Evolutionary conservation across 2,797 vertebrate species (phyloP).

Genomic region (Rhabdophis nuchalis): DNA sequence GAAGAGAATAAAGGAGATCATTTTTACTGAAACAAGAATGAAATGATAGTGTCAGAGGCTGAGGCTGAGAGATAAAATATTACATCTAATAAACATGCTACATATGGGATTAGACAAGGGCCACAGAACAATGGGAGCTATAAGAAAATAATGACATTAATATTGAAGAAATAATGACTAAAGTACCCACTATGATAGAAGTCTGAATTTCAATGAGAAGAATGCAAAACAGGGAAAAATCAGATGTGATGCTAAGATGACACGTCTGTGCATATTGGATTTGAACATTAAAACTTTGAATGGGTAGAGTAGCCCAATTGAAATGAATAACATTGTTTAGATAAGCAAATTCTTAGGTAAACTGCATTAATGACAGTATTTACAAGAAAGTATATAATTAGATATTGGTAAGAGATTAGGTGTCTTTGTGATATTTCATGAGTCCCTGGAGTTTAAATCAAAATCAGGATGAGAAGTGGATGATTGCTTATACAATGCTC

Average conservation of each 20-base stretch:
- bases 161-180: constrained; percentile 65
- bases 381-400: neutral
- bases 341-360: neutral
- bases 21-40: constrained; percentile 97
- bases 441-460: neutral
- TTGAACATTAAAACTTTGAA: constrained; percentile 22
- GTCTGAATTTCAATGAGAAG: constrained; percentile 53
- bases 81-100: constrained; percentile 91
- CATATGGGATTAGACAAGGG: constrained; percentile 83
- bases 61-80: constrained; percentile 94
- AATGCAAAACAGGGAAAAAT: constrained; percentile 35
- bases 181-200: constrained; percentile 34
- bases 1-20: constrained; percentile 78
- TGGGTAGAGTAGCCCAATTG: constrained; percentile 21
- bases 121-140: constrained; percentile 57
- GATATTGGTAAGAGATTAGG: neutral
- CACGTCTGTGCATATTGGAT: neutral
- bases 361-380: neutral
- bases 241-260: neutral
- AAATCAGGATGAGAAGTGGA: neutral
- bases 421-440: no score
- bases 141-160: constrained; percentile 66
- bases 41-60: constrained; percentile 89
- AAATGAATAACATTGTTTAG: neutral
- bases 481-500: neutral